These are phyloP conservation scores for Alviniconcha marisindica DNA, from an alignment of 1,140 invertebrate species.

Conservation along the genomic window DNA sequence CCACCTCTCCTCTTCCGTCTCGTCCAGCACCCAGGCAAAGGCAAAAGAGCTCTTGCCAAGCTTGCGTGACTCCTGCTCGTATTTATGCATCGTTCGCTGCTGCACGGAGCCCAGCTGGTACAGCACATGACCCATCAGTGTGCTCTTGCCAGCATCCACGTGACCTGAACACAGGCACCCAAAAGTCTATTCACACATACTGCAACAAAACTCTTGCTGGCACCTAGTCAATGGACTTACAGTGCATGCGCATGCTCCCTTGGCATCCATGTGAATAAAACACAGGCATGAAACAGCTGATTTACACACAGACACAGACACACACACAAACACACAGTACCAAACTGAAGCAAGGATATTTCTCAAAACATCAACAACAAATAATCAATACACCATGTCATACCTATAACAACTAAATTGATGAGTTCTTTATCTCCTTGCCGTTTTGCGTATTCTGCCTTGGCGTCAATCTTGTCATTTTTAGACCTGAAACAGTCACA, in stretches of 20 bases:
- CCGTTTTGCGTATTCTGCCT: conserved; percentile 83
- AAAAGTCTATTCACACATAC: too few relatives aligned
- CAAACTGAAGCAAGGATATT: too few relatives aligned
- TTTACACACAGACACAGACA: neutral
- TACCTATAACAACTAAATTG: conserved; percentile 92
- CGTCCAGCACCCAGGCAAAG: conserved; percentile 99
- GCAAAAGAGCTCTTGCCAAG: conserved; percentile 98
- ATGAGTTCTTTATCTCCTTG: conserved; percentile 89
- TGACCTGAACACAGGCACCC: conserved; percentile 83
- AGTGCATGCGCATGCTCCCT: too few relatives aligned
- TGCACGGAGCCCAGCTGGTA: conserved; percentile 92
- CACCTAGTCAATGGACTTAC: too few relatives aligned
- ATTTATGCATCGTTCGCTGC: conserved; percentile 95
- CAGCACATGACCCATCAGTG: conserved; percentile 96
- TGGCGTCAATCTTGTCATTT: conserved; percentile 74
- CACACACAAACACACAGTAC: neutral
- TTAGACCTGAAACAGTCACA: conserved; percentile 72
- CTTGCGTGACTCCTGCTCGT: conserved; percentile 98
- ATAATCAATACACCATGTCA: too few relatives aligned
- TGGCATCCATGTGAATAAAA: too few relatives aligned
- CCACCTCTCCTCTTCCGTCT: conserved; percentile 97
- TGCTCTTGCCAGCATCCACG: conserved; percentile 99
- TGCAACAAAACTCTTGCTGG: too few relatives aligned
- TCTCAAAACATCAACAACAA: too few relatives aligned
- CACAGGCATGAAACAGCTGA: neutral